Evolutionary conservation across 2,113 vertebrate species (phyloP).

Genomic region (Callithrix jacchus): DNA sequence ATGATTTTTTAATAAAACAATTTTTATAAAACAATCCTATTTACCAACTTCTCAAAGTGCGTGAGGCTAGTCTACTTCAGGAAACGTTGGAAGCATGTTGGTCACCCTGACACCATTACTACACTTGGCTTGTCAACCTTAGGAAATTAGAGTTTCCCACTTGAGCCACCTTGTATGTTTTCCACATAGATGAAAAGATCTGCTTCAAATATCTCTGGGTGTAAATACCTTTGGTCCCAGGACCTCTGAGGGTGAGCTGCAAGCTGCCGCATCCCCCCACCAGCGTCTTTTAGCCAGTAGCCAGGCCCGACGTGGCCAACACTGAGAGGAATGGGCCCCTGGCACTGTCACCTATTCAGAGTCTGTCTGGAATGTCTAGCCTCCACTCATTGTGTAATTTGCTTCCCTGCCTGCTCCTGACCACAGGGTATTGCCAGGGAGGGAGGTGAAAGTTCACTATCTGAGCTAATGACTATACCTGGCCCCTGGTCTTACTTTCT

Average conservation of each 20-base stretch:
- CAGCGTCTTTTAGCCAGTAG: neutral
- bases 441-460: neutral
- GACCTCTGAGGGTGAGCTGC: neutral
- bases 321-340: neutral
- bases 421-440: neutral
- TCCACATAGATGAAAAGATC: slow-evolving; percentile 14
- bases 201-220: slow-evolving; percentile 7
- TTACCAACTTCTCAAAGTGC: slow-evolving; percentile 32
- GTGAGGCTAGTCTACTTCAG: slow-evolving; percentile 35
- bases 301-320: neutral
- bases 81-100: slow-evolving; percentile 1
- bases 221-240: neutral
- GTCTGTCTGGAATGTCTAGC: neutral
- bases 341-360: neutral
- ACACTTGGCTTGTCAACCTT: neutral
- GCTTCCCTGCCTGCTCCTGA: neutral
- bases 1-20: too few relatives aligned
- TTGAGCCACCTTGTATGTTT: neutral
- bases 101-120: slow-evolving; percentile 30
- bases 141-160: neutral
- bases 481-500: neutral
- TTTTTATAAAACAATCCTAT: neutral
- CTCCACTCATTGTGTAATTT: neutral
- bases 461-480: neutral
- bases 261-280: neutral